Percentiles rank a stretch among this genome's conserved stretches.
phyloP scores from a whole-genome alignment of 2,797 vertebrate species.

The Ceryle rudis region DNA sequence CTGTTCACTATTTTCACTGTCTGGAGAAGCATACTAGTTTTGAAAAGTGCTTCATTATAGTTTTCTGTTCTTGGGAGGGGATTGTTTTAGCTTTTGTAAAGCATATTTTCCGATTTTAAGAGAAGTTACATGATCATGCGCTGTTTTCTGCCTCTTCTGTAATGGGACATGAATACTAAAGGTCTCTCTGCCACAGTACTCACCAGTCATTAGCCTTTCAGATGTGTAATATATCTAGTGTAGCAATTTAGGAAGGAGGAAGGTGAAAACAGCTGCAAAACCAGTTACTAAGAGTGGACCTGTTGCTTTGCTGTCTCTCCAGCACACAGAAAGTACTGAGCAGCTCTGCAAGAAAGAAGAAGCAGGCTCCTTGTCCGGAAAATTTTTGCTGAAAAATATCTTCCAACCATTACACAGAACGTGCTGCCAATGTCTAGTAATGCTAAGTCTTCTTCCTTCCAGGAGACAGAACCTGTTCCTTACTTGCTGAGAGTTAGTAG shows the following conservation, averaged over 20 bases:
- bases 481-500: background rate
- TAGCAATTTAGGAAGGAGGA: background rate
- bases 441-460: background rate
- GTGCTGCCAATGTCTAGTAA: background rate
- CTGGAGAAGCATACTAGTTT: background rate
- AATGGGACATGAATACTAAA: background rate
- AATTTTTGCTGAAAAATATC: background rate
- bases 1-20: background rate
- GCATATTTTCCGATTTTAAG: background rate
- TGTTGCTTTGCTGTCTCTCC: background rate
- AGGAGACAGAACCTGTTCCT: background rate
- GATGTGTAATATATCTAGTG: background rate
- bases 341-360: background rate
- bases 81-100: background rate
- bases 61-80: background rate
- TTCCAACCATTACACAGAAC: background rate
- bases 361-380: background rate
- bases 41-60: background rate
- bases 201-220: background rate
- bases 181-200: background rate
- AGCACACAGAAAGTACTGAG: no score
- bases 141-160: background rate
- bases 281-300: background rate
- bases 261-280: background rate
- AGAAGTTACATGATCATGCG: background rate